Evolutionary conservation across 2,113 vertebrate species (phyloP).

Genomic region (Procavia capensis): DNA sequence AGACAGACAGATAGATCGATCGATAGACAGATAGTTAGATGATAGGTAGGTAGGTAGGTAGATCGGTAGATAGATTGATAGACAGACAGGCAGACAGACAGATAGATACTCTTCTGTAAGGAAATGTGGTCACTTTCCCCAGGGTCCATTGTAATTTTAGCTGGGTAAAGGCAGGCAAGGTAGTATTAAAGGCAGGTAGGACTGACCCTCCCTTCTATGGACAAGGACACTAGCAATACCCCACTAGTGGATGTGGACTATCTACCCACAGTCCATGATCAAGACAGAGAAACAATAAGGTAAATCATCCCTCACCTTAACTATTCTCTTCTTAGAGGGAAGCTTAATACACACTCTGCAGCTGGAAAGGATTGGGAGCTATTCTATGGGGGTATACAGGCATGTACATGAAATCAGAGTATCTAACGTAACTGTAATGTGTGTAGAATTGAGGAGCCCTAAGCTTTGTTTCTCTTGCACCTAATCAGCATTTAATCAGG

Average conservation of each 20-base stretch:
- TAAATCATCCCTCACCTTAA: neutral
- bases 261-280: neutral
- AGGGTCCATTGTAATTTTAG: neutral
- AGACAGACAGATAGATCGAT: no score
- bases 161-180: neutral
- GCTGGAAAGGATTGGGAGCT: neutral
- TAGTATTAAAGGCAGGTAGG: neutral
- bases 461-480: neutral
- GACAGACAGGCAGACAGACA: no score
- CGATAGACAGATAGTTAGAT: no score
- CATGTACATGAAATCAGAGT: neutral
- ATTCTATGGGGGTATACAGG: neutral
- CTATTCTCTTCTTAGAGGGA: neutral
- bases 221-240: neutral
- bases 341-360: neutral
- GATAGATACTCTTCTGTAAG: neutral
- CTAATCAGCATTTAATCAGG: neutral
- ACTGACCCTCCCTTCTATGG: no score
- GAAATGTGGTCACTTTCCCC: neutral
- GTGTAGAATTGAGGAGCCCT: neutral
- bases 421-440: neutral
- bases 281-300: neutral
- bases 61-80: no score
- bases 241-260: neutral
- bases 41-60: no score